phyloP scores from a whole-genome alignment of 2,113 vertebrate genomes.

The Nematolebias whitei region DNA sequence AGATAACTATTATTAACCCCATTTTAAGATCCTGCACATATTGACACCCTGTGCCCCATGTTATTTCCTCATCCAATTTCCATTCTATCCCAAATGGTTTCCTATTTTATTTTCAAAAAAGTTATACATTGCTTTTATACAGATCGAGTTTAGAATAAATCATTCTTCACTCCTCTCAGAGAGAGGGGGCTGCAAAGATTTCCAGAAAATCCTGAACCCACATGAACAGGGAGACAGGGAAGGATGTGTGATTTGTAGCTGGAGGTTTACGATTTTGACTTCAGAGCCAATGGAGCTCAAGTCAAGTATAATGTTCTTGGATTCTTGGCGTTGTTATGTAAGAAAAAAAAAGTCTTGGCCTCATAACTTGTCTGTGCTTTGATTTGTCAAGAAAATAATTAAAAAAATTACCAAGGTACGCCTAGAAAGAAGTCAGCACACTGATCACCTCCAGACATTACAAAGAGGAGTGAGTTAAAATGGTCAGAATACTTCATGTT shows the following conservation, averaged over 20 bases:
- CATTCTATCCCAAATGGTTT: neutral
- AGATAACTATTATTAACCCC: too few relatives aligned
- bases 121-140: neutral
- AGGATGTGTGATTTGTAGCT: constrained; percentile 27
- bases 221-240: constrained; percentile 23
- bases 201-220: constrained; percentile 21
- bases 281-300: neutral
- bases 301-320: constrained; percentile 18
- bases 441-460: neutral
- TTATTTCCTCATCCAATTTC: neutral
- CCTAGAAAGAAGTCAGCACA: constrained; percentile 12
- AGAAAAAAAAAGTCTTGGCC: constrained; percentile 6
- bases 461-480: neutral
- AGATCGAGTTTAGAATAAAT: constrained; percentile 12
- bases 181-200: constrained; percentile 1
- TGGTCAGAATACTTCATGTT: neutral
- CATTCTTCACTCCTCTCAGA: constrained; percentile 15
- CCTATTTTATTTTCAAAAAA: neutral
- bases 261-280: constrained; percentile 13
- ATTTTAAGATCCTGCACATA: too few relatives aligned
- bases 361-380: neutral
- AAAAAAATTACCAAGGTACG: neutral
- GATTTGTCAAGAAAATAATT: constrained; percentile 21
- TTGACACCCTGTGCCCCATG: too few relatives aligned
- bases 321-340: constrained; percentile 26